phyloP scores from a whole-genome alignment of 2,113 vertebrate genomes.

The Prionailurus viverrinus region DNA sequence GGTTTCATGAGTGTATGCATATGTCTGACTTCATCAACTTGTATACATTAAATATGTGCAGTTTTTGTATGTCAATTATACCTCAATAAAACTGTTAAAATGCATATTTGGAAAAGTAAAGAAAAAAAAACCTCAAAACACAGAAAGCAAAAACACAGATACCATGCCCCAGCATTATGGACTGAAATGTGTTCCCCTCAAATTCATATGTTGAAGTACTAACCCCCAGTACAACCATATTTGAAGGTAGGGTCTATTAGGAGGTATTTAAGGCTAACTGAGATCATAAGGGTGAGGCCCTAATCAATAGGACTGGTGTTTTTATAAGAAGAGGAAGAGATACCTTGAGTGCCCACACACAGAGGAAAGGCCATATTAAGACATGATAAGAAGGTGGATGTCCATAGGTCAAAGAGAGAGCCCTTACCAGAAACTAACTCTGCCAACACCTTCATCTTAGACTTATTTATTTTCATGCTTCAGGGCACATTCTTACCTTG shows the following conservation, averaged over 20 bases:
- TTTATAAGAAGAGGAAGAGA: not conserved
- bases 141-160: not conserved
- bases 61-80: not conserved
- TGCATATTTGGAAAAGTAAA: not conserved
- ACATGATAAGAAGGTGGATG: not conserved
- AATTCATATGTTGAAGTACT: not conserved
- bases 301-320: not conserved
- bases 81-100: not conserved
- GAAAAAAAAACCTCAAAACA: not conserved
- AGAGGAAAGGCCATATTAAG: not conserved
- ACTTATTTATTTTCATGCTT: slow-evolving; percentile 19
- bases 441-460: not conserved
- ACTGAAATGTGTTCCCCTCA: not conserved
- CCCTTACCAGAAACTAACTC: not conserved
- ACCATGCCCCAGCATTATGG: not conserved
- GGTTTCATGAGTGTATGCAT: not conserved
- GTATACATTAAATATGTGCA: not conserved
- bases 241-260: not conserved
- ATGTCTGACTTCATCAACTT: not conserved
- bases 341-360: not conserved
- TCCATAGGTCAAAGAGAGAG: not conserved
- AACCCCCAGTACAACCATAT: not conserved
- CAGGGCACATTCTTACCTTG: not conserved
- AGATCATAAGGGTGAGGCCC: not conserved
- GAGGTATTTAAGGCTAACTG: not conserved